A percentile compares a stretch with the other conserved stretches of the same genome.
These are phyloP conservation scores for Calephelis perditalis DNA, from an alignment of 2,888 invertebrate species.

Conservation along the genomic window DNA sequence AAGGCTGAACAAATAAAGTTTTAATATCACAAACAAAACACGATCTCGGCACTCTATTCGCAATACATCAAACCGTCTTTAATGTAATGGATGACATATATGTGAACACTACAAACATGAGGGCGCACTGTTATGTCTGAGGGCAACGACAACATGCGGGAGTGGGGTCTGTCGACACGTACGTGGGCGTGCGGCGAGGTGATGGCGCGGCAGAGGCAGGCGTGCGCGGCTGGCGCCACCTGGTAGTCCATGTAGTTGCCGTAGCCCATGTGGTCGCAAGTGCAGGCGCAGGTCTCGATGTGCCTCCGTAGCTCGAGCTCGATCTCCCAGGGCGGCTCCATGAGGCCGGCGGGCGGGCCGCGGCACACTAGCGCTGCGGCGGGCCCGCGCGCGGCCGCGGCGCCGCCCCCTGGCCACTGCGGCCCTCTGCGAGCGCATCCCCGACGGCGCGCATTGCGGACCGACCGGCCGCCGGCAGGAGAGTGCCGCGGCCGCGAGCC, in stretches of 20 bases:
- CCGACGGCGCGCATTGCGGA: slow-evolving; percentile 58
- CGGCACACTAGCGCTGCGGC: slow-evolving; percentile 56
- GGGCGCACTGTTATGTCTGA: slow-evolving; percentile 38
- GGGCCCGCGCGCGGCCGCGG: slow-evolving; percentile 59
- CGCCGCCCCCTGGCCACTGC: slow-evolving; percentile 34
- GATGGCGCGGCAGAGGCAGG: slow-evolving; percentile 73
- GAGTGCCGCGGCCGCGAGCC: slow-evolving; percentile 62
- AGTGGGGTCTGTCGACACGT: slow-evolving; percentile 45
- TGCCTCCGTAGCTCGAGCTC: slow-evolving; percentile 92
- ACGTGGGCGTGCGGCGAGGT: slow-evolving; percentile 75
- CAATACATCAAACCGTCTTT: slow-evolving; percentile 31
- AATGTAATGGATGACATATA: slow-evolving; percentile 32
- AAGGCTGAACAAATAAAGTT: slow-evolving; percentile 1
- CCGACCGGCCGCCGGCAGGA: slow-evolving; percentile 60
- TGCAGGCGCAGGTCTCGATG: slow-evolving; percentile 93
- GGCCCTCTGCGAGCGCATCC: slow-evolving; percentile 25
- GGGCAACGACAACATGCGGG: slow-evolving; percentile 49
- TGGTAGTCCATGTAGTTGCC: slow-evolving; percentile 95
- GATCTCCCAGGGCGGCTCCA: slow-evolving; percentile 80
- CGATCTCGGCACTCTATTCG: slow-evolving; percentile 20
- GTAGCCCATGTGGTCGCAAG: slow-evolving; percentile 96
- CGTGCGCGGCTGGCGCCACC: slow-evolving; percentile 78
- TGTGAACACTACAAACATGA: slow-evolving; percentile 45
- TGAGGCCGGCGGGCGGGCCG: slow-evolving; percentile 62
- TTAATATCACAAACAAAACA: slow-evolving; percentile 17